Percentiles rank a stretch among this genome's conserved stretches.
These are phyloP conservation scores for Habrosyne pyritoides DNA, from an alignment of 2,888 invertebrate genomes.

Conservation along the genomic window DNA sequence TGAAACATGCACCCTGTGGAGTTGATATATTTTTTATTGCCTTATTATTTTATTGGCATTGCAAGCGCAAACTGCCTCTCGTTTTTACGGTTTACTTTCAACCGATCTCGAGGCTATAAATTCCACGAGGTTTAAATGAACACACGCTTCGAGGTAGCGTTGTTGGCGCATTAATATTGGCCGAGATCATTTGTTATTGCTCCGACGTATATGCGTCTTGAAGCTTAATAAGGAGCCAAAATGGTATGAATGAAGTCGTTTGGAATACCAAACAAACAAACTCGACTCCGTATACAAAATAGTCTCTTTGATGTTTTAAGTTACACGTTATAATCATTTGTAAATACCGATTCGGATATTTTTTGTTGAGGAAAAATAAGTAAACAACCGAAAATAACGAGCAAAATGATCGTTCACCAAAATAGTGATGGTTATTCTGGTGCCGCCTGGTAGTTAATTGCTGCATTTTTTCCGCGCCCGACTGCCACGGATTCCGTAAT, in stretches of 20 bases:
- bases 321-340: constrained; percentile 49
- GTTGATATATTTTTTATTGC: constrained; percentile 66
- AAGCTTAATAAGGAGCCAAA: constrained; percentile 44
- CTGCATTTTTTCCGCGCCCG: constrained; percentile 77
- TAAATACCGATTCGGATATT: constrained; percentile 44
- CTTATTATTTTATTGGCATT: constrained; percentile 76
- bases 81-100: constrained; percentile 73
- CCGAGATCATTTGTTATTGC: constrained; percentile 66
- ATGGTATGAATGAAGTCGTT: constrained; percentile 47
- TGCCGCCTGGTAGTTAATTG: constrained; percentile 74
- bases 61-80: constrained; percentile 66
- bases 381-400: constrained; percentile 72
- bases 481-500: constrained; percentile 77
- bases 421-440: constrained; percentile 74
- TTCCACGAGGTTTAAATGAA: constrained; percentile 62
- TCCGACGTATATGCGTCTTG: constrained; percentile 47
- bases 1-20: constrained; percentile 59
- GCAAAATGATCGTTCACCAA: constrained; percentile 68
- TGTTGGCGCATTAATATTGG: constrained; percentile 66
- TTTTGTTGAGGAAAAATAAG: constrained; percentile 56
- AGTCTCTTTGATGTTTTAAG: constrained; percentile 55
- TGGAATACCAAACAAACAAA: constrained; percentile 42
- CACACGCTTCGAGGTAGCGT: constrained; percentile 56
- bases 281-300: constrained; percentile 28
- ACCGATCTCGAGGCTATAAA: constrained; percentile 67